Base-by-base conservation (phyloP, 2,888 invertebrate species). In the Orchesellides sinensis region DNA sequence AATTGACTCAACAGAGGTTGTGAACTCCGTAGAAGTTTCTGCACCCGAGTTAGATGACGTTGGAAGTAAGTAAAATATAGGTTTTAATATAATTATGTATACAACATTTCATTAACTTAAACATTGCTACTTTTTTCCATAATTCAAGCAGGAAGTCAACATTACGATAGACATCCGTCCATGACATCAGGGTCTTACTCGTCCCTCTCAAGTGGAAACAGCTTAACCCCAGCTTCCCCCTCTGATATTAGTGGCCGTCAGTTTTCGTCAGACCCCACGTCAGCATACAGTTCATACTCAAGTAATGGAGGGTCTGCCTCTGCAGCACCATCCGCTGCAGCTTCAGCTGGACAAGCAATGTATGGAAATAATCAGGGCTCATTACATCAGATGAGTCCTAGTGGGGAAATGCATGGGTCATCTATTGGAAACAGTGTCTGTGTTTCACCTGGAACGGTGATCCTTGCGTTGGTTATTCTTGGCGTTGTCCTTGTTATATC, bases 11-110 rank as follows among this genome's bases (percentile, higher is more conserved):
- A 89, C 95, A 74, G 94, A 95, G 89, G 94, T 96, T 14, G 95
- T 94, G 89, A 96, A 95, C 89, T 95, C 95, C 83, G 93, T 95
- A 83, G 94, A 95, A 90, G 95, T 96, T 4, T 91, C 94, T 73
- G 95, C 95, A 0, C 95, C 95, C 0, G 94, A 94, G 89, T 94
- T 95, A 85, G 94, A 95, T 89, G 87, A 87, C 6, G 23, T 66
- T 4, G 54, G 65, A 14, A 47, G 83, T 61, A 73, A 74, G 32
- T 8, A 17, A 32, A 32, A 32, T 6, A 32, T 32, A n/a, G n/a
- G n/a, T n/a, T n/a, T n/a, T n/a, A n/a, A n/a, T n/a, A n/a, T n/a
- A n/a, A n/a, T n/a, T n/a, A n/a, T n/a, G n/a, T n/a, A n/a, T n/a
- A n/a, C n/a, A n/a, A n/a, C 32, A 32, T 32, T 32, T 32, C n/a